Evolutionary conservation across 2,888 invertebrate species (phyloP).

Genomic region (Protonemura montana): DNA sequence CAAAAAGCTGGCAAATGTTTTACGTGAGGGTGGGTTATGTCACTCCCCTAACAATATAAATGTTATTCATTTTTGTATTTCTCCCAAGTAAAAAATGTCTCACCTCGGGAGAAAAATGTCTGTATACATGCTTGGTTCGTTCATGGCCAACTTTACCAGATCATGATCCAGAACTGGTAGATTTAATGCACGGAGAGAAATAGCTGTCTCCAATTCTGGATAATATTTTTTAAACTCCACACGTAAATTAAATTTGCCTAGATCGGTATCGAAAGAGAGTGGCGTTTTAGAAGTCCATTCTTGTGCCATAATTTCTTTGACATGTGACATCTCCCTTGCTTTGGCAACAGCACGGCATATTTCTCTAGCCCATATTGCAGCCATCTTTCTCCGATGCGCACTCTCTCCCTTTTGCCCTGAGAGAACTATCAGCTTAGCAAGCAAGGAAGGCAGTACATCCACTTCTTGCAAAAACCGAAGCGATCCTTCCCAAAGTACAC

Average conservation of each 20-base stretch:
- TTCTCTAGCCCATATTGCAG: conserved; percentile 35
- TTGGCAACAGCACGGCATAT: conserved; percentile 7
- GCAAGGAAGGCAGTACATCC: not conserved
- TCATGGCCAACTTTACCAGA: not conserved
- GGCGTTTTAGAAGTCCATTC: not conserved
- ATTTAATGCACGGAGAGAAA: not conserved
- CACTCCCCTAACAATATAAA: not conserved
- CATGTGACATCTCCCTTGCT: not conserved
- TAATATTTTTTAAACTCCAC: not conserved
- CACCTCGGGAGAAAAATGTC: not conserved
- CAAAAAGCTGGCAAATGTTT: no score
- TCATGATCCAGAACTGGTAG: not conserved
- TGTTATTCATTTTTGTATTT: no score
- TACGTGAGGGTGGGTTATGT: no score
- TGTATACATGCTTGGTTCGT: not conserved
- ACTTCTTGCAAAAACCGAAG: conserved; percentile 15
- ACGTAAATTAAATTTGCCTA: not conserved
- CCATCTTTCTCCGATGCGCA: conserved; percentile 8
- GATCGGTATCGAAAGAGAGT: not conserved
- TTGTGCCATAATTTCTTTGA: not conserved
- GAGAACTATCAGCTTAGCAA: conserved; percentile 26
- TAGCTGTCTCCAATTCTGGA: not conserved
- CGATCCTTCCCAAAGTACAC: conserved; percentile 27
- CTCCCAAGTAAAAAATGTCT: no score
- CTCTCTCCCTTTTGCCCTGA: conserved; percentile 17